Percentiles rank a stretch among this genome's conserved stretches.
phyloP scores from a whole-genome alignment of 2,888 invertebrate genomes.

The Euplagia quadripunctaria region DNA sequence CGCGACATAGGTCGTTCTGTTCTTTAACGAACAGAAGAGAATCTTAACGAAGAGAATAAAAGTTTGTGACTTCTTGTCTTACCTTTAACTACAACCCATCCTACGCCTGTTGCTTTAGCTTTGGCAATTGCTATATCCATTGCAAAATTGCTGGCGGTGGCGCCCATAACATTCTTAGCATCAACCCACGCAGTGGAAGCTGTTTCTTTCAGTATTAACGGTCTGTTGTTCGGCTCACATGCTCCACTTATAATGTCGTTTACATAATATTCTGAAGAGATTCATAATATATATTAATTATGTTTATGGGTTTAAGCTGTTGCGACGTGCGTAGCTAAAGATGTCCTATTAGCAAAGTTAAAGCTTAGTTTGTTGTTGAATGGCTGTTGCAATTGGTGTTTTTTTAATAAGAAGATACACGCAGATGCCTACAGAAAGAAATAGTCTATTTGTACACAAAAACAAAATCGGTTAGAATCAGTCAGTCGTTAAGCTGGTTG shows the following conservation, averaged over 20 bases:
- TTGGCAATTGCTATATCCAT: slow-evolving; percentile 94
- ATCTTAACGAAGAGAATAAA: neutral
- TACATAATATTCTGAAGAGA: slow-evolving; percentile 91
- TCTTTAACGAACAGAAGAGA: no score
- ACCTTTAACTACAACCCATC: slow-evolving; percentile 94
- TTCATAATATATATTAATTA: neutral
- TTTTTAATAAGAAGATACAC: neutral
- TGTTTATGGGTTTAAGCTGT: no score
- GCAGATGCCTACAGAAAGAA: neutral
- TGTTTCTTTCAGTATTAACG: slow-evolving; percentile 90
- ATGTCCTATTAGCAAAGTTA: no score
- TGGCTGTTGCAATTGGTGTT: no score
- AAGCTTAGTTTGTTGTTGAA: no score
- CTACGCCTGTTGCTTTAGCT: slow-evolving; percentile 92
- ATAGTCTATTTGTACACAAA: neutral
- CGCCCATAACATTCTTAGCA: slow-evolving; percentile 93
- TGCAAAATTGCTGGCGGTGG: slow-evolving; percentile 92
- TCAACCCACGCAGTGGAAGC: slow-evolving; percentile 92
- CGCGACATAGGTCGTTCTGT: no score
- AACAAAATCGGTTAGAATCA: no score
- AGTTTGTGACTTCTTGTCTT: slow-evolving; percentile 17
- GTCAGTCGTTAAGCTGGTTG: no score
- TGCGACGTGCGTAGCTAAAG: no score
- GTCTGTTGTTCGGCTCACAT: slow-evolving; percentile 89
- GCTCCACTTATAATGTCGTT: slow-evolving; percentile 90